Evolutionary conservation across 2,113 vertebrate genomes (phyloP).

Genomic region (Plecotus auritus): DNA sequence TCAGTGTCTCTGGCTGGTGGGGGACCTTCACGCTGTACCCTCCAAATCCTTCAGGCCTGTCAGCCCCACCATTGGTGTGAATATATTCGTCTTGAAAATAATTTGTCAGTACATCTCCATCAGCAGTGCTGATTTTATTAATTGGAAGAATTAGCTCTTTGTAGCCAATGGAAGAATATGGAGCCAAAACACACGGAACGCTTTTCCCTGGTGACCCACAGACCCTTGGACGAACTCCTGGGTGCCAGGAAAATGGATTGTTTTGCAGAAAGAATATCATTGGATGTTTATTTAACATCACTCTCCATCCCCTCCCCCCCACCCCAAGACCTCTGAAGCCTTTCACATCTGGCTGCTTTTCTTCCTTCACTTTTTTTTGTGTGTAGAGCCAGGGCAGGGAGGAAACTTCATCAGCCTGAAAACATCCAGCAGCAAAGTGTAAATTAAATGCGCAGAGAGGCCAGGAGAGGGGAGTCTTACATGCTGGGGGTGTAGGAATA

Average conservation of each 20-base stretch:
- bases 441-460: constrained; percentile 60
- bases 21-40: background rate
- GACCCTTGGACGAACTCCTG: constrained; percentile 84
- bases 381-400: constrained; percentile 54
- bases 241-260: constrained; percentile 83
- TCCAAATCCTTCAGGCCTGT: constrained; percentile 56
- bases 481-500: background rate
- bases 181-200: constrained; percentile 79
- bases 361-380: constrained; percentile 71
- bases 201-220: constrained; percentile 80
- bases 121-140: constrained; percentile 79
- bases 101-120: constrained; percentile 78
- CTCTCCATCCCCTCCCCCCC: constrained; percentile 58
- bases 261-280: constrained; percentile 79
- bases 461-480: background rate
- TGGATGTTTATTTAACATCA: constrained; percentile 81
- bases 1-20: constrained; percentile 33
- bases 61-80: constrained; percentile 62
- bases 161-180: constrained; percentile 72
- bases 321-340: constrained; percentile 73
- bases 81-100: constrained; percentile 72
- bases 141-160: constrained; percentile 86
- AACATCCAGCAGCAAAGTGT: constrained; percentile 71
- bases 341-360: constrained; percentile 83
- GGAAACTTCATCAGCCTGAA: constrained; percentile 77